Evolutionary conservation across 2,888 invertebrate genomes (phyloP).

Genomic region (Onchidella celtica): DNA sequence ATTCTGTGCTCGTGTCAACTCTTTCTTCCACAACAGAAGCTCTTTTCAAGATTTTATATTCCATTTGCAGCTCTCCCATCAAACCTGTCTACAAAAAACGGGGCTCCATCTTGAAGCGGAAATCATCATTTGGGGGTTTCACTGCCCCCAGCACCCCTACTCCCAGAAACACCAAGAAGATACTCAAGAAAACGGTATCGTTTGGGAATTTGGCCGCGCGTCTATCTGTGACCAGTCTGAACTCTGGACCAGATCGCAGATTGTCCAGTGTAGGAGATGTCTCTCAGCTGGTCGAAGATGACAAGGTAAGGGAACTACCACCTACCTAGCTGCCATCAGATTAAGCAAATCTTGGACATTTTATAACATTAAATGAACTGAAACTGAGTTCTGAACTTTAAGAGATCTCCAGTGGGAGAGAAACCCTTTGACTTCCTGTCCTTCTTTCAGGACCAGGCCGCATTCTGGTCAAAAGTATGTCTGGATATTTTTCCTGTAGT

Average conservation of each 20-base stretch:
- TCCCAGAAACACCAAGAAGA: background rate
- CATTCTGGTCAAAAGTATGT: too few relatives aligned
- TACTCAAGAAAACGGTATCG: conserved; percentile 15
- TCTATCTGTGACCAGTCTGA: background rate
- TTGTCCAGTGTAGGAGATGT: conserved; percentile 1
- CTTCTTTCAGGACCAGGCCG: too few relatives aligned
- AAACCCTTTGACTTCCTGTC: too few relatives aligned
- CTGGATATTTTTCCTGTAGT: too few relatives aligned
- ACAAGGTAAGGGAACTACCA: background rate
- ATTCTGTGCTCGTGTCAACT: too few relatives aligned
- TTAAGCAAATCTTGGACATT: too few relatives aligned
- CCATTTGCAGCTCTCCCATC: background rate
- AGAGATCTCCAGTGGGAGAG: too few relatives aligned
- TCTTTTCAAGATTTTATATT: too few relatives aligned
- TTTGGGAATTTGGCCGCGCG: background rate
- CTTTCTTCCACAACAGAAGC: too few relatives aligned
- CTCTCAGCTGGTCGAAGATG: background rate
- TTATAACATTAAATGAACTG: too few relatives aligned
- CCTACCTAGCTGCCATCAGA: too few relatives aligned
- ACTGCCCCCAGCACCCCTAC: conserved; percentile 2
- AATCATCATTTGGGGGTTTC: conserved; percentile 27
- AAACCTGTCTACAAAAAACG: background rate
- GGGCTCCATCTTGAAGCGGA: conserved; percentile 16
- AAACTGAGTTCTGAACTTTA: too few relatives aligned
- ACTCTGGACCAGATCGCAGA: background rate